Evolutionary conservation across 2,888 invertebrate genomes (phyloP), one percentile per base, ranked within the genome.

Genomic region (Acleris holmiana): DNA sequence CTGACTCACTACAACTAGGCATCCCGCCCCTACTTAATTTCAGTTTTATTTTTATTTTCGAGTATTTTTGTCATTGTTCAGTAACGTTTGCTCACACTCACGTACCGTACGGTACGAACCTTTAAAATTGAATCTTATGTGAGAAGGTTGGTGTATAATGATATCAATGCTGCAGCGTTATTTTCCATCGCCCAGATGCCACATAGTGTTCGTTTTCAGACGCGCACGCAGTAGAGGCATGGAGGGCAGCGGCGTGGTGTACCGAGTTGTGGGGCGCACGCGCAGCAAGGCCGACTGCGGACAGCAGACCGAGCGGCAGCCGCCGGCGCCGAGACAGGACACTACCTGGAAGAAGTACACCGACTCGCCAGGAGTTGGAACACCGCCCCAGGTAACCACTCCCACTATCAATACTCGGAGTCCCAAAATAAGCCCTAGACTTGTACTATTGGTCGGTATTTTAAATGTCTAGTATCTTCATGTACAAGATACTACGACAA

Each of bases 281-380:
- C 89, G 91, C 70, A 92, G 82, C 75, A 93, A 93, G 74, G 85
- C 92, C 1, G 93, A 93, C 77, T 91, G 92, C 67, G 93, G 91
- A 0, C 93, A 93, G 75, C 93, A 93, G 77, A 93, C 93, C 0
- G 93, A 93, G 68, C 76, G 89, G 18, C 88, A 86, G 72, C 89
- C 91, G 63, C 75, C 77, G 0, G 72, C 80, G 65, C 83, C 89
- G 70, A 75, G 88, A 10, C 86, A 90, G 83, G 93, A 93, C 67
- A 91, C 91, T 66, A 94, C 94, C 56, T 94, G 94, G 94, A 94
- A 94, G 83, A 93, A 94, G 71, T 94, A 94, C 76, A 94, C 94
- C 29, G 94, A 94, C 78, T 94, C 94, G 18, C 94, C 94, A 15
- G 94, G 94, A 64, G 94, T 94, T 50, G 94, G 94, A 29, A 92